Conservation (phyloP, 2,797 vertebrate species). For the Avahi laniger region DNA sequence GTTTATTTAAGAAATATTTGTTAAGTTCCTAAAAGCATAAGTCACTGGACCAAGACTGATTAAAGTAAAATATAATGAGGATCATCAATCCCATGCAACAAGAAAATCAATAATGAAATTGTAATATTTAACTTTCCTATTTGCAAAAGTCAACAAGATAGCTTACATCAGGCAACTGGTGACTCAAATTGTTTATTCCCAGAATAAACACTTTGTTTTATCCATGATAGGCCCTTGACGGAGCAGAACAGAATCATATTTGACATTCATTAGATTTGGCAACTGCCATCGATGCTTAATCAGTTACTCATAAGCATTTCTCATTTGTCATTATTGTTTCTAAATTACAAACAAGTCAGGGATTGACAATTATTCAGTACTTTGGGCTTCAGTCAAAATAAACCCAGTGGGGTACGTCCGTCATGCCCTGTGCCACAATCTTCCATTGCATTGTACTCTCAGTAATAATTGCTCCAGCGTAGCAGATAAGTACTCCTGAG, state of each 20-base stretch:
- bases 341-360: constrained; percentile 55
- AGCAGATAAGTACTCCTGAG: background rate
- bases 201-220: constrained; percentile 35
- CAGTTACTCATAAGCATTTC: constrained; percentile 14
- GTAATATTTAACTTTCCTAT: background rate
- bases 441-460: background rate
- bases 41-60: background rate
- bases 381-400: constrained; percentile 42
- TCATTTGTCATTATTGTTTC: constrained; percentile 45
- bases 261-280: constrained; percentile 46
- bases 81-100: background rate
- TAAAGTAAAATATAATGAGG: constrained; percentile 26
- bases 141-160: constrained; percentile 14
- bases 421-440: background rate
- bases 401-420: background rate
- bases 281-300: constrained; percentile 33
- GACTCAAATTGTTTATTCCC: background rate
- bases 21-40: background rate
- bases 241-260: constrained; percentile 2
- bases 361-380: constrained; percentile 23
- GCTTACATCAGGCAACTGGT: background rate
- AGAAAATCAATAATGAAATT: background rate
- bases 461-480: background rate
- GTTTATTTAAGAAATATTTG: background rate
- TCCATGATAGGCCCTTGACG: background rate